Evolutionary conservation across 2,888 invertebrate species (phyloP).

Genomic region (Bhutanitis thaidina): DNA sequence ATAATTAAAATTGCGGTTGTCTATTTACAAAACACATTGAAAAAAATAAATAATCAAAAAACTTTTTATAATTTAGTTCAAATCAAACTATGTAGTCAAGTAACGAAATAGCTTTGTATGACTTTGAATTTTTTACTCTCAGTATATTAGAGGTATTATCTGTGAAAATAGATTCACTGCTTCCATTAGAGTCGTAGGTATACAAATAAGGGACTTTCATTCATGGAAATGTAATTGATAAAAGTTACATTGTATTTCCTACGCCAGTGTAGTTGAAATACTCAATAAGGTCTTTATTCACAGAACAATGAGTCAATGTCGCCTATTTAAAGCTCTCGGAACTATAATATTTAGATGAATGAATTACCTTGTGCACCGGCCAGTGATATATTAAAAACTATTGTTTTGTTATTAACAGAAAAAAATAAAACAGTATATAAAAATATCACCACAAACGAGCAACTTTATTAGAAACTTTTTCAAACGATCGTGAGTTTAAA

Average conservation of each 20-base stretch:
- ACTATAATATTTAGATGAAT: neutral
- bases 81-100: no score
- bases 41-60: no score
- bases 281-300: neutral
- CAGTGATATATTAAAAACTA: neutral
- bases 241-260: neutral
- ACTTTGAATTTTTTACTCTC: no score
- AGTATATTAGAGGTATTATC: no score
- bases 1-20: no score
- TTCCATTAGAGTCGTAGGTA: neutral
- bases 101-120: no score
- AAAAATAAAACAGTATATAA: no score
- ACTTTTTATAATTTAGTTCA: no score
- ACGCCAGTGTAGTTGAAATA: neutral
- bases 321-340: neutral
- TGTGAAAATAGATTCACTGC: neutral
- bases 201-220: neutral
- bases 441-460: neutral
- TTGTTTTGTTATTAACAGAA: no score
- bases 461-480: neutral
- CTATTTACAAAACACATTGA: no score
- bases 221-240: neutral
- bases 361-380: neutral
- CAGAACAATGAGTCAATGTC: neutral
- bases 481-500: conserved; percentile 17